Evolutionary conservation across 1,140 invertebrate genomes (phyloP).

Genomic region (Pentalonia nigronervosa): DNA sequence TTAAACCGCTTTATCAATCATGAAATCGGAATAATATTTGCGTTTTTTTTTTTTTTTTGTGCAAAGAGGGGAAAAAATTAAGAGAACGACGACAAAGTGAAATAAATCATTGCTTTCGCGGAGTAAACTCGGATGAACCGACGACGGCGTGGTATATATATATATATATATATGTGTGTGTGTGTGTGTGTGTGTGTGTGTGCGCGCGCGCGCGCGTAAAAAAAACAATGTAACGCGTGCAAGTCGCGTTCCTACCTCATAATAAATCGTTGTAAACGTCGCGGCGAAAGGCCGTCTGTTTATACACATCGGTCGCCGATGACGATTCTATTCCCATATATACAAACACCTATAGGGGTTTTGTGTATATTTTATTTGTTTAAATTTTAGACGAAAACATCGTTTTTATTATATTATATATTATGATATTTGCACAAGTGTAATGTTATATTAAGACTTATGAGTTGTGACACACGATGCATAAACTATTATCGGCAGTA

Average conservation of each 20-base stretch:
- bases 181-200: no score
- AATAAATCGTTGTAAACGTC: constrained; percentile 45
- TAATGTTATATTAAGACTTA: not conserved
- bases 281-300: constrained; percentile 18
- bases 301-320: not conserved
- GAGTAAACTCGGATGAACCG: constrained; percentile 49
- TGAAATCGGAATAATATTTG: constrained; percentile 51
- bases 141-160: not conserved
- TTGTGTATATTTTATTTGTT: not conserved
- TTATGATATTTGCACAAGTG: not conserved
- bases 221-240: constrained; percentile 47
- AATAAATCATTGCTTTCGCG: constrained; percentile 47
- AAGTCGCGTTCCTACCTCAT: not conserved
- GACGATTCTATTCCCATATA: constrained; percentile 5
- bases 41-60: constrained; percentile 33
- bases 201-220: no score
- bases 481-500: not conserved
- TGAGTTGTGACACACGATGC: no score
- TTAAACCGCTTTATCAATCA: constrained; percentile 48
- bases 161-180: no score
- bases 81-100: constrained; percentile 34
- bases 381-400: not conserved
- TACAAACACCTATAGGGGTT: not conserved
- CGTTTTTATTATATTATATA: not conserved
- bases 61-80: constrained; percentile 11